These are phyloP conservation scores for Mimachlamys varia DNA, from an alignment of 2,888 invertebrate genomes.

Conservation along the genomic window DNA sequence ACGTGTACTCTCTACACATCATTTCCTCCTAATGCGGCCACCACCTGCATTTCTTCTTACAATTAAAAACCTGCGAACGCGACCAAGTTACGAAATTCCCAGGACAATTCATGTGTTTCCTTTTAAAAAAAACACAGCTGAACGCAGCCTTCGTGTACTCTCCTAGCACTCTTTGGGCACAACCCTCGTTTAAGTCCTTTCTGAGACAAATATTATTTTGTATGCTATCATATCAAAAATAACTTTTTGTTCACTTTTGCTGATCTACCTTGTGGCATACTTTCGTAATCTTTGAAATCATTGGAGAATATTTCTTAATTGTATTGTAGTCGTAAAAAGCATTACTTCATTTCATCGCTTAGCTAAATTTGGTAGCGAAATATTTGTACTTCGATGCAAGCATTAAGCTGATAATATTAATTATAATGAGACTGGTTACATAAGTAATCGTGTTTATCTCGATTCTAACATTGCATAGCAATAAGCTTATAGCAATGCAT, in stretches of 20 bases:
- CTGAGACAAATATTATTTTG: background rate
- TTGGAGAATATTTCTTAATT: too few relatives aligned
- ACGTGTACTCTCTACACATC: background rate
- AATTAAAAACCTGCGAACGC: background rate
- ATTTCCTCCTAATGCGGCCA: background rate
- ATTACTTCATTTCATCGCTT: too few relatives aligned
- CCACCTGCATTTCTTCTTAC: background rate
- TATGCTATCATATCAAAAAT: too few relatives aligned
- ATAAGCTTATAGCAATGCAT: too few relatives aligned
- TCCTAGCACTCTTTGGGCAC: background rate
- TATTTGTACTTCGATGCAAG: too few relatives aligned
- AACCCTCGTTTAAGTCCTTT: background rate
- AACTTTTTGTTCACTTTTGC: too few relatives aligned
- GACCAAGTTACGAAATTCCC: background rate
- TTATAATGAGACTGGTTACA: too few relatives aligned
- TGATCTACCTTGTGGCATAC: too few relatives aligned
- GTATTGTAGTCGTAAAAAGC: background rate
- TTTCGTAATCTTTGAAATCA: background rate
- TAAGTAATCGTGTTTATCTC: too few relatives aligned
- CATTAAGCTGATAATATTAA: too few relatives aligned
- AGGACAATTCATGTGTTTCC: background rate
- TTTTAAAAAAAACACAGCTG: background rate
- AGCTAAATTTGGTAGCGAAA: too few relatives aligned
- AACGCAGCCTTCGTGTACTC: background rate
- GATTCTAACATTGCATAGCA: too few relatives aligned